Evolutionary conservation across 2,113 vertebrate species (phyloP).

Genomic region (Callipepla californica): DNA sequence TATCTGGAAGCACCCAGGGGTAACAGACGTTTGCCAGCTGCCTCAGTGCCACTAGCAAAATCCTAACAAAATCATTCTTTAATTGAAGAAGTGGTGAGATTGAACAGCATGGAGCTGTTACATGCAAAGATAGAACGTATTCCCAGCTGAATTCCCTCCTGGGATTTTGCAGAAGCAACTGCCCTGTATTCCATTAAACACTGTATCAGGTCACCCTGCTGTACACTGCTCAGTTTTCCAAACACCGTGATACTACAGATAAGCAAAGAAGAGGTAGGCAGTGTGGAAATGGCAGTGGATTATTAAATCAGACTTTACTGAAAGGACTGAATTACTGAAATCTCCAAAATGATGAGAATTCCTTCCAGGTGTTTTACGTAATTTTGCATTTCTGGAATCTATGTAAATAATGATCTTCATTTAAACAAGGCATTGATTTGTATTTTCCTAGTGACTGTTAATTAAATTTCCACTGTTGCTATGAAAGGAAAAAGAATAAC

Average conservation of each 20-base stretch:
- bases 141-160: not conserved
- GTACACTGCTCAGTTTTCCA: not conserved
- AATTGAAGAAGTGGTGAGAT: slow-evolving; percentile 31
- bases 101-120: not conserved
- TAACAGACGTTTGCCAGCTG: slow-evolving; percentile 13
- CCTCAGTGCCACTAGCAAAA: slow-evolving; percentile 14
- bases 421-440: slow-evolving; percentile 62
- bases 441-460: slow-evolving; percentile 53
- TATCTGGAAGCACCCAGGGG: slow-evolving; percentile 38
- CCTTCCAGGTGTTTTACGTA: slow-evolving; percentile 45
- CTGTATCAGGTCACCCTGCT: not conserved
- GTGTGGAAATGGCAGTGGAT: slow-evolving; percentile 13
- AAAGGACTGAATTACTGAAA: not conserved
- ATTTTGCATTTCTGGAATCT: slow-evolving; percentile 71
- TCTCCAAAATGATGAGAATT: slow-evolving; percentile 40
- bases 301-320: slow-evolving; percentile 62
- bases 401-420: slow-evolving; percentile 60
- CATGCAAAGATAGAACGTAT: not conserved
- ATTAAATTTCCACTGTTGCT: slow-evolving; percentile 62
- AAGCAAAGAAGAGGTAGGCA: not conserved
- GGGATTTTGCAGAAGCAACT: not conserved
- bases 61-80: slow-evolving; percentile 43
- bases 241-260: slow-evolving; percentile 6
- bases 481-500: slow-evolving; percentile 25
- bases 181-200: not conserved